phyloP scores from a whole-genome alignment of 2,113 vertebrate genomes.

The Otus sunia region DNA sequence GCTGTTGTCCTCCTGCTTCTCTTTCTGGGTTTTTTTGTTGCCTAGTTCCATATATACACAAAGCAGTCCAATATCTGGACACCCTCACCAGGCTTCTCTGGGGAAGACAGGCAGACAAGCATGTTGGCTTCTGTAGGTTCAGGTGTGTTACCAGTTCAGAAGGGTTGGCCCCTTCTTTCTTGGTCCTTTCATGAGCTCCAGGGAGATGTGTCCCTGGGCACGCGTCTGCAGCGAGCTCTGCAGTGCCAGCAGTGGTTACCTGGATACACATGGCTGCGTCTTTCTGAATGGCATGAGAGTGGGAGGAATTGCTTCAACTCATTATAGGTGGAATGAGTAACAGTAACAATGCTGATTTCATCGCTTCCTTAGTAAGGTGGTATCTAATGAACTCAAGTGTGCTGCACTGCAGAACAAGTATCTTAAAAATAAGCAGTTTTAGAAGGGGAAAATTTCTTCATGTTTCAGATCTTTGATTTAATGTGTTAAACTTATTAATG shows the following conservation, averaged over 20 bases:
- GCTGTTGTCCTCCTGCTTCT: background rate
- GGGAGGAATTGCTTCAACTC: constrained; percentile 20
- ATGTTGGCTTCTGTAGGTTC: background rate
- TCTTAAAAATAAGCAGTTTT: background rate
- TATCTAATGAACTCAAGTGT: background rate
- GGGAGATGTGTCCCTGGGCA: background rate
- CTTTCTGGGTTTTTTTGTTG: background rate
- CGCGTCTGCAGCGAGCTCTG: background rate
- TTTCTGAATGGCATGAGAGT: background rate
- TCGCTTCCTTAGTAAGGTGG: background rate
- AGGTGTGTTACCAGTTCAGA: background rate
- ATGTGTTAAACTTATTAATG: background rate
- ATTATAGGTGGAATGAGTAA: background rate
- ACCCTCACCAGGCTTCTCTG: background rate
- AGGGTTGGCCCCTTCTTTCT: background rate
- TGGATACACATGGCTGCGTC: background rate
- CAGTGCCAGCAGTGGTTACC: background rate
- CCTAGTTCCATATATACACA: rapidly evolving
- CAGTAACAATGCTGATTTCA: background rate
- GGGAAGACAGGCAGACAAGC: background rate
- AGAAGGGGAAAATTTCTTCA: background rate
- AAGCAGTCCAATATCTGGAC: background rate
- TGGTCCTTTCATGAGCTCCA: background rate
- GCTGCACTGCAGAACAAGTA: background rate
- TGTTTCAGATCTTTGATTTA: background rate